Evolutionary conservation across 2,888 invertebrate genomes (phyloP).

Genomic region (Coremacera marginata): DNA sequence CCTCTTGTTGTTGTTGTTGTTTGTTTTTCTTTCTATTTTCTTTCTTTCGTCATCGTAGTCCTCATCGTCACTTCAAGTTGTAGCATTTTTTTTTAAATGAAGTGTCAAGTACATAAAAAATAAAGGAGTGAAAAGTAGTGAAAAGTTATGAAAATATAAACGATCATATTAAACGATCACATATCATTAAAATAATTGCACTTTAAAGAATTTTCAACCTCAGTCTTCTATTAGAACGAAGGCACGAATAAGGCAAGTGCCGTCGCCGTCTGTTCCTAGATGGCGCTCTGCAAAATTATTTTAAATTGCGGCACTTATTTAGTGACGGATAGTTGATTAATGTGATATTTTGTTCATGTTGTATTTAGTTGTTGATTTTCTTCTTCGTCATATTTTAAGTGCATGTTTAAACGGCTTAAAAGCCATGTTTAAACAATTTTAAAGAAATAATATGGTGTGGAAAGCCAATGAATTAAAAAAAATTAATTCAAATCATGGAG

Average conservation of each 20-base stretch:
- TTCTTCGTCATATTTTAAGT: no score
- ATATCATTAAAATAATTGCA: slow-evolving; percentile 24
- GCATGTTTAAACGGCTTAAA: no score
- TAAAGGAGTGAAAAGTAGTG: background rate
- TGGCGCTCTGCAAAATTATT: background rate
- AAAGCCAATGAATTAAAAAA: no score
- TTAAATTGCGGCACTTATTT: slow-evolving; percentile 4
- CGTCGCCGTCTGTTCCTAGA: background rate
- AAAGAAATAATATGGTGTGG: no score
- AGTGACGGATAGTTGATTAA: background rate
- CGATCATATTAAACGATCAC: slow-evolving; percentile 10
- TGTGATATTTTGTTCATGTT: background rate
- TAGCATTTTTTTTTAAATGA: background rate
- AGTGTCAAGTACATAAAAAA: background rate
- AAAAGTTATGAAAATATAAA: background rate
- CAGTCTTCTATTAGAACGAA: background rate
- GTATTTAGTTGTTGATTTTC: background rate
- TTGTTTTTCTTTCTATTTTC: background rate
- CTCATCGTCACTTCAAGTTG: background rate
- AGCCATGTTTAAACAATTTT: no score
- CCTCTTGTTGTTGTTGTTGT: background rate
- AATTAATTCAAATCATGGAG: no score
- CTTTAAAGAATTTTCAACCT: background rate
- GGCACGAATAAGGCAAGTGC: background rate
- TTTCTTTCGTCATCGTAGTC: background rate